Base-by-base conservation (phyloP, 2,888 invertebrate species). In the Acanthosoma haemorrhoidale region DNA sequence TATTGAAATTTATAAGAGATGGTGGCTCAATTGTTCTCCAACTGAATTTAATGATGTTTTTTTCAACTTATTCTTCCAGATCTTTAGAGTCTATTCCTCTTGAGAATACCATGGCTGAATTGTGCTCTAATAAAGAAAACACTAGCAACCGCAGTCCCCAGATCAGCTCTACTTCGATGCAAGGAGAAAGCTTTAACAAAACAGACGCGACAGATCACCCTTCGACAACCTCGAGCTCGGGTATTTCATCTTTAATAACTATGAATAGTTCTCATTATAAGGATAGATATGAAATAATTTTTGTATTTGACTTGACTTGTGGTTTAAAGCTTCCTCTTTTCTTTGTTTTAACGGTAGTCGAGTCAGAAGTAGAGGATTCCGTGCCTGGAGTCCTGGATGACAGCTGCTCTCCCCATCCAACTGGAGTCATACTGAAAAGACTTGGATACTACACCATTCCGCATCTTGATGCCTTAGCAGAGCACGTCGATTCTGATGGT, bases 361-460 rank as follows among this genome's bases (percentile, higher is more conserved):
- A 71, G 41, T 73, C 70, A 18, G 73, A 74, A 39, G 21, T 70
- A 34, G 73, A 73, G 61, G 74, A 73, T 16, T 67, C 69, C 2
- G 38, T 38, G 8, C 34, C 69, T 21, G 38, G 71, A n/a, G 73
- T 70, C 25, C 34, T 71, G 13, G 68, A 59, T 15, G 58, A 58
- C 3, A 57, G 51, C 32, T 51, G 58, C 8, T 69, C 66, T 6
- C 71, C 70, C 0, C 88, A 90, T 78, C 88, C 90, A 0, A 87
- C 92, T 0, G 92, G 94, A 1, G 88, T 96, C 5, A 84, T 86
- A 6, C 81, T 94, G 43, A 87, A 86, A 0, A 83, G 94, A 0
- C 86, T 83, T 0, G 96, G 95, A 5, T 98, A 98, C 80, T 98
- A 94, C 79, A 95, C 94, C 0, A 87, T 94, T 73, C 98, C 98